phyloP scores from a whole-genome alignment of 64 coral and sea anemone genomes.

The Pocillopora verrucosa region DNA sequence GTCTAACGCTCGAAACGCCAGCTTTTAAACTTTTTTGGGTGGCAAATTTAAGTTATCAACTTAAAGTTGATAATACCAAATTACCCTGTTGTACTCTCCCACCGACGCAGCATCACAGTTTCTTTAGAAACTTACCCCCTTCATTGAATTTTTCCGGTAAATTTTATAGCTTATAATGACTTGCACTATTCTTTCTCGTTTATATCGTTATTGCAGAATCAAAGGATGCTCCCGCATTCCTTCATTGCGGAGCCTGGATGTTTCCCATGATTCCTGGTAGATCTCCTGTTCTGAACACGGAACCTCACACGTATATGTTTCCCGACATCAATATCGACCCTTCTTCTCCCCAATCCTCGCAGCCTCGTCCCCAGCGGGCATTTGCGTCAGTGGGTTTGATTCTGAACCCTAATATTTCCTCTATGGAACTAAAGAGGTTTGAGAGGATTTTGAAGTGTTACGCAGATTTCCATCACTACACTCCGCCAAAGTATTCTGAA shows the following conservation, averaged over 20 bases:
- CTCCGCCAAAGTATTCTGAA: constrained; percentile 48
- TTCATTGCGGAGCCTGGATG: constrained; percentile 89
- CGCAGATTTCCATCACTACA: constrained; percentile 89
- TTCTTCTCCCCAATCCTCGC: constrained; percentile 23
- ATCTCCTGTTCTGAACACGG: constrained; percentile 89
- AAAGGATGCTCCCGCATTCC: constrained; percentile 68
- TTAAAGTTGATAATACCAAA: too few relatives aligned
- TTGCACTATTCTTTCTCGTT: not conserved
- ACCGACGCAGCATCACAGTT: too few relatives aligned
- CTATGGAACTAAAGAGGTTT: constrained; percentile 70
- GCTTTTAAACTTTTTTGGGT: too few relatives aligned
- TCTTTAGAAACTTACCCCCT: too few relatives aligned
- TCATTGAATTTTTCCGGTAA: too few relatives aligned
- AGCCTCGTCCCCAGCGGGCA: constrained; percentile 36
- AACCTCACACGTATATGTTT: constrained; percentile 94
- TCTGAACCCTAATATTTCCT: constrained; percentile 66
- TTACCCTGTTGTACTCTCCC: too few relatives aligned
- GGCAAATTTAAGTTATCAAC: too few relatives aligned
- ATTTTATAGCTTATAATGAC: not conserved
- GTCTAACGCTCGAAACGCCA: too few relatives aligned
- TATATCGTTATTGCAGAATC: constrained; percentile 28
- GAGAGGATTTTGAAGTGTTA: constrained; percentile 93
- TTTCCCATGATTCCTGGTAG: constrained; percentile 95
- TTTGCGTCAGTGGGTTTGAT: constrained; percentile 94
- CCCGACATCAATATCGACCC: constrained; percentile 81